Percentiles rank a stretch among this genome's conserved stretches.
Evolutionary conservation across 2,888 invertebrate species (phyloP).

Genomic region (Melikaiella ostensackeni): DNA sequence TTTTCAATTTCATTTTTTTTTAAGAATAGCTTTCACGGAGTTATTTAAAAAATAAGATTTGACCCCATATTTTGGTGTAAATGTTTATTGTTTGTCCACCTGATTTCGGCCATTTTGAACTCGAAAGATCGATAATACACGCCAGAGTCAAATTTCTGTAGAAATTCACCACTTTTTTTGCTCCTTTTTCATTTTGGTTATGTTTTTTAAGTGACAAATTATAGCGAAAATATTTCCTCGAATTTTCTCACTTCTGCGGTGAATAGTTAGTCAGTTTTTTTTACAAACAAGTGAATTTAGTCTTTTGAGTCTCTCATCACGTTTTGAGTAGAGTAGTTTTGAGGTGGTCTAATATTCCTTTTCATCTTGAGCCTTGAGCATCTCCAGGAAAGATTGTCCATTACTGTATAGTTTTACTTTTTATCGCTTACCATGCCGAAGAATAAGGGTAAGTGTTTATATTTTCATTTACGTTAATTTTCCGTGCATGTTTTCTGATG

Average conservation of each 20-base stretch:
- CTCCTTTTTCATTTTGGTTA: background rate
- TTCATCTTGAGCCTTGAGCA: slow-evolving; percentile 8
- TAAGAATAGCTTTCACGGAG: no score
- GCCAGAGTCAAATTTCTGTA: background rate
- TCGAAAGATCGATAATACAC: background rate
- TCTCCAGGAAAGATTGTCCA: slow-evolving; percentile 22
- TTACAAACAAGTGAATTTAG: background rate
- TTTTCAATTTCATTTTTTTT: no score
- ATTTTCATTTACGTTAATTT: background rate
- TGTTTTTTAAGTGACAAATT: background rate
- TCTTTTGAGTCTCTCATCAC: background rate
- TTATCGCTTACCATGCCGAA: slow-evolving; percentile 78
- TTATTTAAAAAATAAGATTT: no score
- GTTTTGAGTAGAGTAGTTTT: background rate
- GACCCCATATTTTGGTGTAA: no score
- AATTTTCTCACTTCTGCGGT: background rate
- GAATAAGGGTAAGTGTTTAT: slow-evolving; percentile 79
- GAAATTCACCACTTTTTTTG: background rate
- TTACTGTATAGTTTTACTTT: slow-evolving; percentile 7
- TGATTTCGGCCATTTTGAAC: no score
- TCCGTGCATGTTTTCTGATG: background rate
- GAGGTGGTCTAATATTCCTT: background rate
- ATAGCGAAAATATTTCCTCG: background rate
- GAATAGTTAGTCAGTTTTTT: background rate
- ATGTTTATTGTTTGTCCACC: background rate